Evolutionary conservation across 2,888 invertebrate genomes (phyloP), one percentile per base, ranked within the genome.

Genomic region (Aphrophora alni): DNA sequence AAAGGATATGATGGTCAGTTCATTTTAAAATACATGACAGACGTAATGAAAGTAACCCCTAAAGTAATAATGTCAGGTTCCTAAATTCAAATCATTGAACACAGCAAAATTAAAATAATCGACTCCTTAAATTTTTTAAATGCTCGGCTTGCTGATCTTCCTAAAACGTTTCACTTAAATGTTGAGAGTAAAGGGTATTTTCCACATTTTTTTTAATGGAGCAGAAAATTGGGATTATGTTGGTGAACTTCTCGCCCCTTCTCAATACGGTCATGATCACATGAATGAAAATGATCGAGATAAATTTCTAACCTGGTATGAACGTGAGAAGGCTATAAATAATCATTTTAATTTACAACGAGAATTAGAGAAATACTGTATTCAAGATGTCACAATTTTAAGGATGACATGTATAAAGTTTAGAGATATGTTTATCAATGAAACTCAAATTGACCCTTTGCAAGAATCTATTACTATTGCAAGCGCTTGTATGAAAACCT

Each of bases 61-160:
- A 26, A 71, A 27, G 17, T 71, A 27, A 71, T 71, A 25, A 71
- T 71, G 71, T 25, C 71, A 17, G 71, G 71, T 24, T 17, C 25
- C 17, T 10, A 71, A 25, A 71, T n/a, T 27, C 71, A 71, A 71
- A 8, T 27, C 25, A 25, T 24, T 8, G 21, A 71, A 26, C 26
- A 38, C 17, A 24, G 38, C 27, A 33, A 76, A 14, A n/a, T 76
- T 14, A 12, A 26, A 17, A 44, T 76, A 24, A 76, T 76, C 12
- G 76, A 76, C 70, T 84, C 84, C 74, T 72, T 85, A 12, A 86
- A 86, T 83, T 86, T 86, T 80, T 85, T 86, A 59, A 85, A 84
- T 8, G 86, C 86, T 85, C 77, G 83, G 24, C 77, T 86, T 10
- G 69, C 80, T 0, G 80, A 78, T 28, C 33, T 86, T 8, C 85